Evolutionary conservation across 2,797 vertebrate species (phyloP).

Genomic region (Tenualosa ilisha): DNA sequence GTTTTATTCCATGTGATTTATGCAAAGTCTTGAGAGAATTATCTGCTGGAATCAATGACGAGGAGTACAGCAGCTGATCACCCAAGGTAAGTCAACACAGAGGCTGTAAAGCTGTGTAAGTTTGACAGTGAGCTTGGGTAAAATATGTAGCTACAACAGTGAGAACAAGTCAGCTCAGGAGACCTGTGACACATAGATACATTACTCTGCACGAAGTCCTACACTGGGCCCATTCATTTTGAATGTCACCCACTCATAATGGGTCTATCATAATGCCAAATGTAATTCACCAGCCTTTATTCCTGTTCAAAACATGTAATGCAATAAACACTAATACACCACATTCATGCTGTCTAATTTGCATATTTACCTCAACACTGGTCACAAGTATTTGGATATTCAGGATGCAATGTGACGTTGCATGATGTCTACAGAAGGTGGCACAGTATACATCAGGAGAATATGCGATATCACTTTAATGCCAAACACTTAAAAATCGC

Average conservation of each 20-base stretch:
- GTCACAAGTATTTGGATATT: background rate
- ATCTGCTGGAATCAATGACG: background rate
- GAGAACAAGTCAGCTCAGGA: background rate
- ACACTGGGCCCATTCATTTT: background rate
- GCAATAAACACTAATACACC: background rate
- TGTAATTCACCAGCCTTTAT: background rate
- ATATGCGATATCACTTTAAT: too few species aligned
- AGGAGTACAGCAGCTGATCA: background rate
- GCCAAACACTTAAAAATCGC: too few species aligned
- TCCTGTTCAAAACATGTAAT: background rate
- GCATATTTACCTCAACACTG: background rate
- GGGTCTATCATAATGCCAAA: background rate
- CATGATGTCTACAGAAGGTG: background rate
- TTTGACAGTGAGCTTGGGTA: background rate
- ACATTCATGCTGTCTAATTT: background rate
- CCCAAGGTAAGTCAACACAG: slow-evolving; percentile 4
- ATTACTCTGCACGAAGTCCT: background rate
- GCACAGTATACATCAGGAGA: too few species aligned
- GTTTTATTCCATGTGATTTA: slow-evolving; percentile 22
- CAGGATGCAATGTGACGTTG: background rate
- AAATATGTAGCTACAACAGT: slow-evolving; percentile 18
- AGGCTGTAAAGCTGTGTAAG: background rate
- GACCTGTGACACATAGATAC: background rate
- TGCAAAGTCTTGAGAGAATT: slow-evolving; percentile 21
- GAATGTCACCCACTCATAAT: background rate